phyloP scores from a whole-genome alignment of 2,797 vertebrate genomes.

The Neosalanx taihuensis region DNA sequence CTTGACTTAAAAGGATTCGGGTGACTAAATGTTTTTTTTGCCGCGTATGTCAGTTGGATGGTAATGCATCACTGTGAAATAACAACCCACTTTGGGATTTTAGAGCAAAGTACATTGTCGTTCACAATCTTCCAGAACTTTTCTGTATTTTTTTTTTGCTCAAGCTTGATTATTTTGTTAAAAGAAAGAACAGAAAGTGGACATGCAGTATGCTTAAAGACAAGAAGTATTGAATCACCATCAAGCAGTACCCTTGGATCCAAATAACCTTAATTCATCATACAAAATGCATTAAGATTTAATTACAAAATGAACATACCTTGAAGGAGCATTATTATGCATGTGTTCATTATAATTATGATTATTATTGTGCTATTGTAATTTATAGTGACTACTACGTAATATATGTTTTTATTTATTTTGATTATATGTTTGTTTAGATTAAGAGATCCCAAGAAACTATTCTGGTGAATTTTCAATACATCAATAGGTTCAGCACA shows the following conservation, averaged over 20 bases:
- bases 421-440: background rate
- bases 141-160: background rate
- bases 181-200: background rate
- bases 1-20: background rate
- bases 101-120: constrained; percentile 10
- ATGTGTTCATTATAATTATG: background rate
- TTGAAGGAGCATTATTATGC: background rate
- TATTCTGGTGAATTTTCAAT: too few relatives aligned
- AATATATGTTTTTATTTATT: background rate
- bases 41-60: constrained; percentile 19
- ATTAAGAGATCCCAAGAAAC: too few relatives aligned
- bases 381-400: too few relatives aligned
- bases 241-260: background rate
- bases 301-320: background rate
- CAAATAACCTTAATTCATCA: constrained; percentile 1
- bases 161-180: background rate
- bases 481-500: too few relatives aligned
- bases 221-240: constrained; percentile 12
- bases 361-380: background rate
- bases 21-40: background rate
- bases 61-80: constrained; percentile 40
- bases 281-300: constrained; percentile 1
- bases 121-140: constrained; percentile 6
- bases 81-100: constrained; percentile 39
- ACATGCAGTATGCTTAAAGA: background rate